Evolutionary conservation across 2,113 vertebrate genomes (phyloP).

Genomic region (Motacilla alba): DNA sequence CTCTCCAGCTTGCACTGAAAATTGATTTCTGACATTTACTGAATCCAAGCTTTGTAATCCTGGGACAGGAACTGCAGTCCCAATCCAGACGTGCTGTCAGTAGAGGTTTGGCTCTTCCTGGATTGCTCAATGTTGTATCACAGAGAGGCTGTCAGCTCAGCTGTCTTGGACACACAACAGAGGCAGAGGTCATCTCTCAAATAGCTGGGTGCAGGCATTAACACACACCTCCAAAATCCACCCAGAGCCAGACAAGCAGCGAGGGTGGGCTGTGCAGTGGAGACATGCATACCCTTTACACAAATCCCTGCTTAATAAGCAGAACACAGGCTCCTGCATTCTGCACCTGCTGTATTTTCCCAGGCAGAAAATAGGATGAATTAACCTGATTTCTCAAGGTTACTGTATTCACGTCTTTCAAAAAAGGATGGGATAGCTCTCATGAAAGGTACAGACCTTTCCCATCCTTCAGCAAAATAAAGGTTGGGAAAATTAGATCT

Average conservation of each 20-base stretch:
- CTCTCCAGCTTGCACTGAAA: neutral
- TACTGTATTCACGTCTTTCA: neutral
- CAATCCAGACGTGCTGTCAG: neutral
- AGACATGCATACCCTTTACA: neutral
- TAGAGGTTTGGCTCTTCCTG: neutral
- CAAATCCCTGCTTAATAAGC: constrained; percentile 21
- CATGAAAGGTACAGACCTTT: neutral
- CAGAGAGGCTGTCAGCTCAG: neutral
- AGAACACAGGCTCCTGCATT: neutral
- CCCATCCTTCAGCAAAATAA: neutral
- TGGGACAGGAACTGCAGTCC: neutral
- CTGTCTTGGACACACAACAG: constrained; percentile 20
- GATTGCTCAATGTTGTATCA: neutral
- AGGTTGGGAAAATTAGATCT: neutral
- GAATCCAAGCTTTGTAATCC: neutral
- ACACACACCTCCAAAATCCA: neutral
- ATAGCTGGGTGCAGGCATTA: neutral
- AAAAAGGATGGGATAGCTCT: neutral
- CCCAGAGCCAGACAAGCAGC: neutral
- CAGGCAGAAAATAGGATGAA: constrained; percentile 1
- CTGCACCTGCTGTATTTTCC: neutral
- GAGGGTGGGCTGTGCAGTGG: neutral
- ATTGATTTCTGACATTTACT: neutral
- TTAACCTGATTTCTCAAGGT: constrained; percentile 7
- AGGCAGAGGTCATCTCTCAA: neutral